Evolutionary conservation across 1,140 invertebrate species (phyloP).

Genomic region (Papilio dardanus): DNA sequence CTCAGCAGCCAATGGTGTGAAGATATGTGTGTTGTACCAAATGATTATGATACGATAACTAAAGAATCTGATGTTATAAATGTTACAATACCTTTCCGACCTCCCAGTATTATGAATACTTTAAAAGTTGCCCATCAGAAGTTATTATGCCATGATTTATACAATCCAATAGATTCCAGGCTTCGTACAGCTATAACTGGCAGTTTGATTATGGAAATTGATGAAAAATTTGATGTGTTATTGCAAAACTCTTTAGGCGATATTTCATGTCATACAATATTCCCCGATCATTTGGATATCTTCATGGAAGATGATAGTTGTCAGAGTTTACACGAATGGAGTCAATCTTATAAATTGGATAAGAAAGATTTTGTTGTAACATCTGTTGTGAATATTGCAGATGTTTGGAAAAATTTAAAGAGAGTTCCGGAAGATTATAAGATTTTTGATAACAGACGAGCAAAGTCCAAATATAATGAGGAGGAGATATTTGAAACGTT

Average conservation of each 20-base stretch:
- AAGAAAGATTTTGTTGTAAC: conserved; percentile 60
- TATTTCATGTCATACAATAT: conserved; percentile 64
- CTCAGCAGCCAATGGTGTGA: conserved; percentile 74
- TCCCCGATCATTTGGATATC: conserved; percentile 60
- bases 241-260: conserved; percentile 72
- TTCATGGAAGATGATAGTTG: conserved; percentile 61
- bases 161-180: conserved; percentile 61
- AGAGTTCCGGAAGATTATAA: conserved; percentile 56
- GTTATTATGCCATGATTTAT: conserved; percentile 58
- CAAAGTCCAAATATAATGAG: conserved; percentile 52
- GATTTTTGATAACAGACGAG: conserved; percentile 42
- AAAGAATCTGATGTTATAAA: conserved; percentile 48
- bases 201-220: conserved; percentile 50
- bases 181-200: conserved; percentile 59
- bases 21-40: conserved; percentile 68
- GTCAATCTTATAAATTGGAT: conserved; percentile 48
- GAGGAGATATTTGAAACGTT: conserved; percentile 59
- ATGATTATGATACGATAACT: conserved; percentile 50
- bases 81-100: conserved; percentile 64
- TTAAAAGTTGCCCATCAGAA: conserved; percentile 58
- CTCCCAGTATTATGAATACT: conserved; percentile 60
- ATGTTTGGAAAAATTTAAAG: conserved; percentile 60
- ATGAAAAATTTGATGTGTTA: conserved; percentile 61
- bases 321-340: conserved; percentile 63
- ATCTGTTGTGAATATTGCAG: conserved; percentile 54